Percentiles rank a stretch among this genome's conserved stretches.
Conservation (phyloP, 2,113 vertebrate genomes). For the Malurus elegans region DNA sequence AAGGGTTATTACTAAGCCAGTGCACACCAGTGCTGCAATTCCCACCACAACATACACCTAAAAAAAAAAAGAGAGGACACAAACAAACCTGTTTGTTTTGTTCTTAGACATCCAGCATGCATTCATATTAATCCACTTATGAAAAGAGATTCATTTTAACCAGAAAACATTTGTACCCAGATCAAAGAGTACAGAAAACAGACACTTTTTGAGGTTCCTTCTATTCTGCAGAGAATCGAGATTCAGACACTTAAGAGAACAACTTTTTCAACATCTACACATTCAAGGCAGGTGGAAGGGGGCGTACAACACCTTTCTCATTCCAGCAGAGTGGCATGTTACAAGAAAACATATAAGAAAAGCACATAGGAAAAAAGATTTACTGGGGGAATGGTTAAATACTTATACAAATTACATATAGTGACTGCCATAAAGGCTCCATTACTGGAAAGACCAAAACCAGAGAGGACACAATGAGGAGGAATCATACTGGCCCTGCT, state of each 20-base stretch:
- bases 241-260: background rate
- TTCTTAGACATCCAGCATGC: background rate
- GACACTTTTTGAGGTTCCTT: background rate
- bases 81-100: background rate
- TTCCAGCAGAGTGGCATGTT: background rate
- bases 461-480: background rate
- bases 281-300: background rate
- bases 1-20: slow-evolving; percentile 91
- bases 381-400: background rate
- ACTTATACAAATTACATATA: background rate
- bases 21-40: slow-evolving; percentile 92
- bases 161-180: background rate
- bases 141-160: background rate
- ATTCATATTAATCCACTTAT: background rate
- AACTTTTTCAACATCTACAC: background rate
- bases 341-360: background rate
- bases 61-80: background rate
- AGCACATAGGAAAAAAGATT: background rate
- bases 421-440: background rate
- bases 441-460: background rate
- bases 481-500: fast-evolving
- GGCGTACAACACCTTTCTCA: background rate
- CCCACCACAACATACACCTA: slow-evolving; percentile 96
- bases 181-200: background rate
- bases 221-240: background rate